Evolutionary conservation across 2,113 vertebrate genomes (phyloP).

Genomic region (Planiliza haematocheilus): DNA sequence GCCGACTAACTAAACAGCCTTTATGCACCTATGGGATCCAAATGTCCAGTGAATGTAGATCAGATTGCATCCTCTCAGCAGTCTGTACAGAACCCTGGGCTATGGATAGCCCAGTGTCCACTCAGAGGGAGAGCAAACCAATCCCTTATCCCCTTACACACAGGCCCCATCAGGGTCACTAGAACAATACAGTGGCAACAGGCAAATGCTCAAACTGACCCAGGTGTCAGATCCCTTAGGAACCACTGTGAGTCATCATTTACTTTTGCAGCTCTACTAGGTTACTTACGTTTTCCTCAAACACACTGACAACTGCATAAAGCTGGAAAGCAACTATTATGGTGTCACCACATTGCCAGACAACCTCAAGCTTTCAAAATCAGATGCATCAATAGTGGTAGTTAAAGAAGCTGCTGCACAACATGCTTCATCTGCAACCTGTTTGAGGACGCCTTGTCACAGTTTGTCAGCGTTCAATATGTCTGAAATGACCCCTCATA

Average conservation of each 20-base stretch:
- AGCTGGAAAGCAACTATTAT: conserved; percentile 34
- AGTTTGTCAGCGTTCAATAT: conserved; percentile 19
- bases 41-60: conserved; percentile 77
- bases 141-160: conserved; percentile 82
- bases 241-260: conserved; percentile 57
- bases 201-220: conserved; percentile 74
- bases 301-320: conserved; percentile 5
- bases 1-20: conserved; percentile 24
- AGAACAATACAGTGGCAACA: conserved; percentile 75
- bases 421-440: conserved; percentile 3
- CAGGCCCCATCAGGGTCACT: conserved; percentile 73
- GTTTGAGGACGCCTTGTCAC: not conserved
- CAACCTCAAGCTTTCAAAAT: not conserved
- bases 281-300: conserved; percentile 2
- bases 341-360: conserved; percentile 14
- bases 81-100: conserved; percentile 55
- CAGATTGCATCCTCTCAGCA: conserved; percentile 82
- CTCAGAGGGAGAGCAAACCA: conserved; percentile 79
- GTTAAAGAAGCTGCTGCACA: not conserved
- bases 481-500: conserved; percentile 18
- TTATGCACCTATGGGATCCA: conserved; percentile 58
- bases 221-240: conserved; percentile 76
- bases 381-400: not conserved
- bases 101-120: conserved; percentile 77
- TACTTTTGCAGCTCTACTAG: conserved; percentile 1